Evolutionary conservation across 2,113 vertebrate genomes (phyloP), one percentile per base, ranked within the genome.

Genomic region (Rhagologus leucostigma): DNA sequence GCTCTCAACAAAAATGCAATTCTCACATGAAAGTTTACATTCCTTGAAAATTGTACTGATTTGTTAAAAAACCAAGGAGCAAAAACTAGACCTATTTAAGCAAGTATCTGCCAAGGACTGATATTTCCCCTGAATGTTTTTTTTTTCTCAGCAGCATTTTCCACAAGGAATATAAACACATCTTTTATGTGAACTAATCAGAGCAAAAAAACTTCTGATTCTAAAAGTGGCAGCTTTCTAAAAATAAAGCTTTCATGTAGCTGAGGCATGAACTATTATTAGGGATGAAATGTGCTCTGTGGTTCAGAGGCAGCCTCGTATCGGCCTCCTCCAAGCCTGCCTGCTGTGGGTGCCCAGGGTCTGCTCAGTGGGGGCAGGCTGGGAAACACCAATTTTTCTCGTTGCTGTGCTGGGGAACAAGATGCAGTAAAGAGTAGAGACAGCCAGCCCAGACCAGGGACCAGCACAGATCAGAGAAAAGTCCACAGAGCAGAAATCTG

Each of bases 221-320:
- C 59, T 59, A 52, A 80, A 86, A 23, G 79, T 67, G 44, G 7
- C 13, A 53, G 50, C 22, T 90, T 90, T 88, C 85, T 96, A 73
- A 90, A 97, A 93, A 84, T 47, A 83, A 82, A 74, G 15, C 19
- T 85, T 86, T 90, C 30, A 14, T 63, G 56, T 35, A 30, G 41
- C 53, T 73, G 71, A 70, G 46, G 13, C 16, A 56, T 32, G 53
- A 76, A 33, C 22, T 79, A 4, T 62, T 86, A 46, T 39, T 77
- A 65, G 63, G 63, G 33, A 69, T 46, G 46, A 88, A 86, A 83
- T 1, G 1, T 13, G 16, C 39, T n/a, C 17, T 42, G 24, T 0
- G 1, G 33, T 62, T 88, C 46, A 29, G 42, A 93, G 33, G 16
- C 33, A 89, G 49, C 56, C 19, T n/a, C 0, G 0, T 19, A 10